Evolutionary conservation across 2,888 invertebrate species (phyloP), one percentile per base, ranked within the genome.

Genomic region (Andrena minutula): DNA sequence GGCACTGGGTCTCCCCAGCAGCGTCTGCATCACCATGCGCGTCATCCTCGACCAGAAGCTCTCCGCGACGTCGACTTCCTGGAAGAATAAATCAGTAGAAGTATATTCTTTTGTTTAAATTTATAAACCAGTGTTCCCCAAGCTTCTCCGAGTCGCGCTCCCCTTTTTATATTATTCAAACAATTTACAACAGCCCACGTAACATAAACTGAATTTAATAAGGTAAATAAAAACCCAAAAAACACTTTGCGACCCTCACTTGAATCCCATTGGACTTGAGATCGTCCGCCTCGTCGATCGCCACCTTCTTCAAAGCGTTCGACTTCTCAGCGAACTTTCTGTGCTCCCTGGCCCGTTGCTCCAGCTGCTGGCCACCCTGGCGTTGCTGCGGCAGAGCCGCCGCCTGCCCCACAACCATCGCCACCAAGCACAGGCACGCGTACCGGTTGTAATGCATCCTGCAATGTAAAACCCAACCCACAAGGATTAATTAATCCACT

Each of bases 261-360:
- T 96, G 96, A 90, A 98, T 97, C 86, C 97, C 96, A 94, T 98
- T 98, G 82, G 96, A 97, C 92, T 96, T 96, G 83, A 97, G 95
- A 88, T 98, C 98, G 89, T 97, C 97, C 83, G 98, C 94, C 92
- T 97, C 97, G 90, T 97, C 97, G 49, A 97, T 94, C 2, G 96
- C 96, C 5, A 98, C 98, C 94, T 98, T 98, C 94, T 98, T 98
- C 90, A 97, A 96, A n/a, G 97, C 96, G 92, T 98, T 98, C n/a
- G 98, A 97, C 93, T 98, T 98, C 92, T 97, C 98, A 0, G 97
- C 97, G 93, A 97, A 98, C 95, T 98, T 98, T 84, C 98, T 95
- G 82, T 96, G 96, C 88, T 95, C 96, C 92, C 89, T 94, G 92
- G 91, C 94, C 82, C 94, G 94, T 56, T 89, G 89, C 70, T 89